Conservation (phyloP, 2,797 vertebrate species). For the Microhierax caerulescens region DNA sequence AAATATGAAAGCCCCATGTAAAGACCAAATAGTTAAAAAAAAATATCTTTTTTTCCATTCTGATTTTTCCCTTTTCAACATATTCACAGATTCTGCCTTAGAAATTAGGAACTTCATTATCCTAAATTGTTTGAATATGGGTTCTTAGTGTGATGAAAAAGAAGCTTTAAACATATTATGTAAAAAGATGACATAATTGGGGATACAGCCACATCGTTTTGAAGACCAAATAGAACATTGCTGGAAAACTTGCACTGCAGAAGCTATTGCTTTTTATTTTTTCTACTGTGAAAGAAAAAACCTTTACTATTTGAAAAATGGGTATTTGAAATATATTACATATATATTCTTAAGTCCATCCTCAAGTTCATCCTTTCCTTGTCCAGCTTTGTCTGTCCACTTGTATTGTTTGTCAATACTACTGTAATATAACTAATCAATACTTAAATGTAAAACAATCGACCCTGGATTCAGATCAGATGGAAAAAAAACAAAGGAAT, state of each 20-base stretch:
- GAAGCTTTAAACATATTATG: not conserved
- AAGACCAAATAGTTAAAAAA: slow-evolving; percentile 27
- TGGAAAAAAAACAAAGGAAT: not conserved
- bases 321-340: not conserved
- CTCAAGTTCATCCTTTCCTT: not conserved
- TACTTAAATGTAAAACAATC: not conserved
- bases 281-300: not conserved
- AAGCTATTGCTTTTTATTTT: not conserved
- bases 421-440: not conserved
- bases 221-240: not conserved
- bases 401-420: not conserved
- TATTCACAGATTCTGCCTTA: not conserved
- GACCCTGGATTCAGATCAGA: not conserved
- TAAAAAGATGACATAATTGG: not conserved
- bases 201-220: not conserved
- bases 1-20: slow-evolving; percentile 64
- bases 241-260: not conserved
- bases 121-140: slow-evolving; percentile 23
- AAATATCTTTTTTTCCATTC: not conserved
- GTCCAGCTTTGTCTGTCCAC: not conserved
- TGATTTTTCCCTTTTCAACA: slow-evolving; percentile 3
- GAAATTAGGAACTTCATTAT: not conserved
- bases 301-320: not conserved
- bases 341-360: not conserved
- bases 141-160: not conserved